Evolutionary conservation across 2,113 vertebrate species (phyloP).

Genomic region (Coregonus clupeaformis): DNA sequence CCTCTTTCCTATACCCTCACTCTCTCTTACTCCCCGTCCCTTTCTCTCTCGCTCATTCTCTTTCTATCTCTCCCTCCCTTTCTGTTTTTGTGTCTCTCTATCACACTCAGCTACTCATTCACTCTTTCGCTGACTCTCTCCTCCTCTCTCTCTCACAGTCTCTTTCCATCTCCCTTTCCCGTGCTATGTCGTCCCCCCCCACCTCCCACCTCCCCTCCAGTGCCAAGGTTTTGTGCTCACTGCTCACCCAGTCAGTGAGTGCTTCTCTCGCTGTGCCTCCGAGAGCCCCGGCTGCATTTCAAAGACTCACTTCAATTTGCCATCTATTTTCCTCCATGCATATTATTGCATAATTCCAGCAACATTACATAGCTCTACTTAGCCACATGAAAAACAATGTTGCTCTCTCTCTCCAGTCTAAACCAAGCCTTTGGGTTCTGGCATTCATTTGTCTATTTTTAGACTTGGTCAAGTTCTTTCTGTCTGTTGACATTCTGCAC

Average conservation of each 20-base stretch:
- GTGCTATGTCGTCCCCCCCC: background rate
- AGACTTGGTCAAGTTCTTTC: conserved; percentile 26
- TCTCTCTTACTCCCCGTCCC: background rate
- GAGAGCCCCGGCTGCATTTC: conserved; percentile 20
- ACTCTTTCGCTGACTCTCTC: background rate
- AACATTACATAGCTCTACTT: conserved; percentile 34
- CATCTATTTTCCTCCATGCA: conserved; percentile 30
- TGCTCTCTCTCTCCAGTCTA: conserved; percentile 18
- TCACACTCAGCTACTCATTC: background rate
- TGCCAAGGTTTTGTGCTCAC: conserved; percentile 5
- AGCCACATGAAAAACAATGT: conserved; percentile 41
- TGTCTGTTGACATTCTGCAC: background rate
- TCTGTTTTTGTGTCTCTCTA: too few relatives aligned
- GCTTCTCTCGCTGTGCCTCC: conserved; percentile 29
- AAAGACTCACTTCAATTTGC: conserved; percentile 27
- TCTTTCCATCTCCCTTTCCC: background rate
- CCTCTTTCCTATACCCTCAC: background rate
- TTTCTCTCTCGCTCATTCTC: background rate
- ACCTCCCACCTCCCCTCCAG: background rate
- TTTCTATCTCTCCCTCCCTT: background rate
- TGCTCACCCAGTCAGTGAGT: conserved; percentile 23
- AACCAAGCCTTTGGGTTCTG: conserved; percentile 35
- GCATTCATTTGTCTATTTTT: conserved; percentile 55
- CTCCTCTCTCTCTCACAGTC: too few relatives aligned
- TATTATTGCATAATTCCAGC: conserved; percentile 10